A percentile compares a stretch with the other conserved stretches of the same genome.
Evolutionary conservation across 2,113 vertebrate genomes (phyloP).

Genomic region (Dasypus novemcinctus): DNA sequence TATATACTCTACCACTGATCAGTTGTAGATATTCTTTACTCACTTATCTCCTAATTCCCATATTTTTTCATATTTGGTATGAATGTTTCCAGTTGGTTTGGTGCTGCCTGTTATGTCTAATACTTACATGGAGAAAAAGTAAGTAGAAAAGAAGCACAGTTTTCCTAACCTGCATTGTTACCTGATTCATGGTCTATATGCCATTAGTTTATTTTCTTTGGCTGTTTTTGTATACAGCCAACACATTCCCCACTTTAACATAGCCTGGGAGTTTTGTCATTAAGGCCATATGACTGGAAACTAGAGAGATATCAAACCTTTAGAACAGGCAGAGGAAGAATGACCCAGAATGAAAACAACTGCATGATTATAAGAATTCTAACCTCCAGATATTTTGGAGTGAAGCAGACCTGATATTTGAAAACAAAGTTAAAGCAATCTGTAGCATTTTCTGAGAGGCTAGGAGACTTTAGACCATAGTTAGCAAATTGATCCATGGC

Average conservation of each 20-base stretch:
- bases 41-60: neutral
- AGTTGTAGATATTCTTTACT: neutral
- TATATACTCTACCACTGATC: neutral
- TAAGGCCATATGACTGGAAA: neutral
- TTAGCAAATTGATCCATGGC: neutral
- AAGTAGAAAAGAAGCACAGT: neutral
- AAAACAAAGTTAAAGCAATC: constrained; percentile 43
- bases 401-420: neutral
- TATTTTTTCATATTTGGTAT: neutral
- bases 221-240: neutral
- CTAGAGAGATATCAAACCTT: neutral
- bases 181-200: neutral
- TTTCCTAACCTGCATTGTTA: neutral
- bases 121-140: neutral
- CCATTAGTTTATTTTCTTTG: neutral
- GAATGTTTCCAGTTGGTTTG: neutral
- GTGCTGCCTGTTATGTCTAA: neutral
- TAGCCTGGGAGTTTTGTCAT: neutral
- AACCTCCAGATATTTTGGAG: constrained; percentile 23
- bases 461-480: neutral
- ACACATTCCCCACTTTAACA: neutral
- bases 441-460: neutral
- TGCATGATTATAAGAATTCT: neutral
- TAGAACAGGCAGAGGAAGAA: neutral
- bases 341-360: neutral